Conservation (phyloP, 2,888 invertebrate species). For the Cynaeus angustus region DNA sequence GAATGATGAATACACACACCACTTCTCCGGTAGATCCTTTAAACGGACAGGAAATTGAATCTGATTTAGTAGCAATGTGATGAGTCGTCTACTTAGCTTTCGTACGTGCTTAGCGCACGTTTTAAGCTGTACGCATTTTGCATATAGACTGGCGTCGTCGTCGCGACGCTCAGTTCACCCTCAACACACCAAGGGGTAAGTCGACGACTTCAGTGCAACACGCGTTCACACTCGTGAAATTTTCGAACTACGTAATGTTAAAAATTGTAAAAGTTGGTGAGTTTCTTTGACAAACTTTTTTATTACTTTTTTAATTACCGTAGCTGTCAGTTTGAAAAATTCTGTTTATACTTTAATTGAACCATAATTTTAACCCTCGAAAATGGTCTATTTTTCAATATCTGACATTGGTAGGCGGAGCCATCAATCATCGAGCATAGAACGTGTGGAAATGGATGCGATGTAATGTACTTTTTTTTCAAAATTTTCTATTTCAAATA, state of each 20-base stretch:
- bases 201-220: conserved; percentile 11
- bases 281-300: not conserved
- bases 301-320: not conserved
- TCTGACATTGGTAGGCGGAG: conserved; percentile 12
- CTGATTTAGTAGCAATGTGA: conserved; percentile 39
- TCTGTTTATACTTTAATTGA: not conserved
- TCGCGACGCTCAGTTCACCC: conserved; percentile 47
- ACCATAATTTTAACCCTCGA: not conserved
- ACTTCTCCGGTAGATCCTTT: conserved; percentile 30
- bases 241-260: not conserved
- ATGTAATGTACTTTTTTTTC: not conserved
- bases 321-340: not conserved
- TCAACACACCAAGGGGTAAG: conserved; percentile 5
- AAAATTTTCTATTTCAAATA: not conserved
- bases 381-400: conserved; percentile 26
- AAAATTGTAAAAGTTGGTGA: not conserved
- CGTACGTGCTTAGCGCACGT: conserved; percentile 35
- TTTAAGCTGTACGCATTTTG: conserved; percentile 22
- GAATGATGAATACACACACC: conserved; percentile 28
- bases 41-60: conserved; percentile 57
- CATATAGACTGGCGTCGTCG: conserved; percentile 37
- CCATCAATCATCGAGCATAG: conserved; percentile 22
- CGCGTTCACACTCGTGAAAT: conserved; percentile 7
- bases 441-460: conserved; percentile 10
- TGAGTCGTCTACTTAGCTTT: conserved; percentile 37